Evolutionary conservation across 2,888 invertebrate genomes (phyloP), one percentile per base, ranked within the genome.

Genomic region (Drosophila bunnanda): DNA sequence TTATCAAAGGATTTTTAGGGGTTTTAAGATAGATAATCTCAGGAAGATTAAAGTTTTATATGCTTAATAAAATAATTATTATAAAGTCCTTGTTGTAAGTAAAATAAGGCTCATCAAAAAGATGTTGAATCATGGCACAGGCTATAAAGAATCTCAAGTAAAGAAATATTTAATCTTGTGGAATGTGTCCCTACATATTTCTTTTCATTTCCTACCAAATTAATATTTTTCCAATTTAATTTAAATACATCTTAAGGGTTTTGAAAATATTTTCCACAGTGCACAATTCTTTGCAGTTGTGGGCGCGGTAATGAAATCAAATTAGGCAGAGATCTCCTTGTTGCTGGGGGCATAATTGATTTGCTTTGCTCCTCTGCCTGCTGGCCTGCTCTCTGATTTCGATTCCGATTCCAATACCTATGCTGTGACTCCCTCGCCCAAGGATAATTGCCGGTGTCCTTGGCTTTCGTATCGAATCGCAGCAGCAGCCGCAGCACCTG

Each of bases 291-390:
- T 41, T 13, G 46, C 58, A 75, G 81, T 90, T 79, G 90, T 89
- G 89, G 91, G 91, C 91, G 91, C 90, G 91, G 91, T 91, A 91
- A 91, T 91, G 92, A 91, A 92, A 92, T 92, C 92, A 92, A 91
- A 91, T 91, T 91, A 92, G 91, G 84, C 91, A 91, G 91, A 87
- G 90, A 88, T 86, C 39, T 55, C 53, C 43, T 67, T 46, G 66
- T 54, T 56, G 41, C 48, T 39, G 73, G 67, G 60, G 68, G 60
- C 48, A 50, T 78, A 82, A 82, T 87, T 78, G 83, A 83, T 89
- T 89, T 74, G 86, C 57, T 72, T 52, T 66, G 57, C 73, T 67
- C 57, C 38, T 50, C 53, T 55, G 38, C 39, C 50, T 52, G 32
- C 46, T 17, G 22, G 44, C 39, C 15, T 15, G 34, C 34, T 34